Evolutionary conservation across 2,888 invertebrate species (phyloP).

Genomic region (Agrochola litura): DNA sequence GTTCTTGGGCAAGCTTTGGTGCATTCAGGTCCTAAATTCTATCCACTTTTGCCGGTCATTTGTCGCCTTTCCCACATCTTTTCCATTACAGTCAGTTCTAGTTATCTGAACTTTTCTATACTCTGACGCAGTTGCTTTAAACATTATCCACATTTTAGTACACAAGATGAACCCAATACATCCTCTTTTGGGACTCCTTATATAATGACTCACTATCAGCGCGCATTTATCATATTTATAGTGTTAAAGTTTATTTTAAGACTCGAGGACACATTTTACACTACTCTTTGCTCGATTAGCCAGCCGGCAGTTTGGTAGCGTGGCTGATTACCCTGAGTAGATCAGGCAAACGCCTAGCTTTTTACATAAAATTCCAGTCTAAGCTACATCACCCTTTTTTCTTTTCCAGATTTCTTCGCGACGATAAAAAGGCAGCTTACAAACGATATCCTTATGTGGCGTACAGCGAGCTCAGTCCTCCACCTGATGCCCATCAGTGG

Average conservation of each 20-base stretch:
- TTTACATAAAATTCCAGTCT: neutral
- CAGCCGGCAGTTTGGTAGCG: neutral
- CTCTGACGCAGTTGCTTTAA: neutral
- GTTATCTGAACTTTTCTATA: neutral
- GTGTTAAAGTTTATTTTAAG: neutral
- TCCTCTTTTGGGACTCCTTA: neutral
- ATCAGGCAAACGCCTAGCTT: neutral
- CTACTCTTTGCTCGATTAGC: neutral
- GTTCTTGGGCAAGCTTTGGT: neutral
- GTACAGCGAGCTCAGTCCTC: constrained; percentile 97
- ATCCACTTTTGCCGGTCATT: neutral
- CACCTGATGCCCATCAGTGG: constrained; percentile 98
- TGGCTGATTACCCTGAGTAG: neutral
- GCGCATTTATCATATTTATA: neutral
- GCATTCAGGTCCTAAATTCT: neutral
- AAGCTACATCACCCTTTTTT: neutral
- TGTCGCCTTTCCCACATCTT: neutral
- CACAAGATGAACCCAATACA: neutral
- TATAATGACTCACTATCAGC: neutral
- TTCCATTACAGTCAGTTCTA: neutral
- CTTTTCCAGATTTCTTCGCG: constrained; percentile 84
- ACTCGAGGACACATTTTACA: neutral
- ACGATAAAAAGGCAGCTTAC: constrained; percentile 93
- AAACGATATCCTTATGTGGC: constrained; percentile 97
- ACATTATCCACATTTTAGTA: neutral